These are phyloP conservation scores for Sapajus apella DNA, from an alignment of 2,113 vertebrate species.

Conservation along the genomic window DNA sequence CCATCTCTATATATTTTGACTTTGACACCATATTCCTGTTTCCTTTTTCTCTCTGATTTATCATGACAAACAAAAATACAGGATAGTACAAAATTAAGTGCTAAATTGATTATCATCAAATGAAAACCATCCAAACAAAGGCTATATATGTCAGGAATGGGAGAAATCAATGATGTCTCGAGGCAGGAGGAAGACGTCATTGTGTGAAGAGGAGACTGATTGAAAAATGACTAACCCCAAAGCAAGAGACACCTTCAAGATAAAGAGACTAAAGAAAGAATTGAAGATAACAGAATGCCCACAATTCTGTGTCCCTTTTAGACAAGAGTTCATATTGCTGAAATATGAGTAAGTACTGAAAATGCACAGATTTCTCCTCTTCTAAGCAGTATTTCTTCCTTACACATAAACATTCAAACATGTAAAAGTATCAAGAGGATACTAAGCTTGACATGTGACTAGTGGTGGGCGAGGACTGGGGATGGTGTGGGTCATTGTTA, in stretches of 20 bases:
- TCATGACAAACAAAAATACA: neutral
- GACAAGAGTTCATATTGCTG: conserved; percentile 1
- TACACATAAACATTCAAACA: neutral
- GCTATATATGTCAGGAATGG: neutral
- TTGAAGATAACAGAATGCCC: neutral
- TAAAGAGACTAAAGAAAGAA: conserved; percentile 1
- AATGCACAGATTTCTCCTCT: neutral
- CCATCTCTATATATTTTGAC: too few relatives aligned
- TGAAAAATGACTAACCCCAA: neutral
- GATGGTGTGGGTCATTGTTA: neutral
- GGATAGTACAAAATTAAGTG: conserved; percentile 22
- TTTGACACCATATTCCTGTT: neutral
- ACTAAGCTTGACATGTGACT: neutral
- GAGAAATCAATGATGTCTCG: neutral
- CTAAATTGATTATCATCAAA: neutral
- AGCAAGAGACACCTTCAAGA: neutral
- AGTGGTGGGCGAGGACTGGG: neutral
- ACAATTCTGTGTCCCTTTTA: neutral
- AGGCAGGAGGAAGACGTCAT: neutral
- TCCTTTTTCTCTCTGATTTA: neutral
- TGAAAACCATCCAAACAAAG: conserved; percentile 32
- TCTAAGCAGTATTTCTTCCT: neutral
- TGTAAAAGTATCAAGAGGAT: neutral
- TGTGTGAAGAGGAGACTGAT: neutral
- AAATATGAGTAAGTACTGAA: neutral